Base-by-base conservation (phyloP, 2,888 invertebrate genomes). In the Drosophila mimetica region DNA sequence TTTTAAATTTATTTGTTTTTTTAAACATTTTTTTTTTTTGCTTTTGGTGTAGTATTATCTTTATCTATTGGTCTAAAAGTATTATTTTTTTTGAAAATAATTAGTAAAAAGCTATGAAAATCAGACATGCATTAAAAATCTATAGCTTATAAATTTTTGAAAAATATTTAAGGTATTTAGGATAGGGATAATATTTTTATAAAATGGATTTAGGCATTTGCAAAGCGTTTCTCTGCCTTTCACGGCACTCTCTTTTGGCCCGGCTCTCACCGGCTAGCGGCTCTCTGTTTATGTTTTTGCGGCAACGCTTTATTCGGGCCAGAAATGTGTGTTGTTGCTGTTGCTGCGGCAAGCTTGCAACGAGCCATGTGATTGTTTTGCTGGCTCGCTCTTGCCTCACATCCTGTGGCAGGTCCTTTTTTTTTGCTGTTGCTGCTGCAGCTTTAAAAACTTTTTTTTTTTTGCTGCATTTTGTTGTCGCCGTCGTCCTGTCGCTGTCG, bases 231-330 rank as follows among this genome's bases (percentile, higher is more conserved):
- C n/a, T 50, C 34, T 11, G 9, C n/a, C 34, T 46, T 20, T 20
- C 6, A 20, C 37, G n/a, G 16, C 2, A 1, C 32, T 65, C 47
- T 25, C 30, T 37, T 30, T 20, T 22, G 71, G 16, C 30, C 30
- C 52, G 51, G 64, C 72, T 70, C 75, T 71, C 67, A 73, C 54
- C 53, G 64, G 75, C 63, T 46, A 16, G 50, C 5, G 70, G 59
- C 86, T 82, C 89, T 88, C 88, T 88, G 88, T 89, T 89, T 89
- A 89, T 87, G 76, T 87, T 87, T 87, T 85, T 86, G 77, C 76
- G 80, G 77, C 81, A 72, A 61, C 75, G 69, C 71, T 79, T 83
- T 71, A 60, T 67, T 73, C 73, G 69, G 55, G 47, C 52, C 54
- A 22, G 61, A 52, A 16, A n/a, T n/a, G n/a, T n/a, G n/a, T n/a